Conservation (phyloP, 2,888 invertebrate genomes). For the Bombylius major region DNA sequence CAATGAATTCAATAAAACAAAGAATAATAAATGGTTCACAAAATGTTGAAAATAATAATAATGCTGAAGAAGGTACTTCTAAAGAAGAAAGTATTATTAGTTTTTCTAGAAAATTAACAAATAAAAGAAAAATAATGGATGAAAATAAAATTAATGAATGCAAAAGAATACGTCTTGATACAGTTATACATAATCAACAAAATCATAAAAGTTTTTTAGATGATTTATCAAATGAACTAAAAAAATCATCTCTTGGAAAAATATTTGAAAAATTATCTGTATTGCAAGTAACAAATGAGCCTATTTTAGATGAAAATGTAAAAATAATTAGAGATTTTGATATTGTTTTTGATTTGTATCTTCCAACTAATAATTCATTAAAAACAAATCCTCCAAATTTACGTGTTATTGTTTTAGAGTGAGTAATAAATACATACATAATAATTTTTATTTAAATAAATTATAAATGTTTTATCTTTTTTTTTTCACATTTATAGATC, state of each 20-base stretch:
- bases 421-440: not conserved
- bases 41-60: not conserved
- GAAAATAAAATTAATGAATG: conserved; percentile 4
- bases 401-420: conserved; percentile 23
- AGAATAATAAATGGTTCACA: conserved; percentile 14
- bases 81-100: not conserved
- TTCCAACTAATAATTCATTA: conserved; percentile 25
- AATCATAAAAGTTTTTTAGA: conserved; percentile 22
- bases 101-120: not conserved
- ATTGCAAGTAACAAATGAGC: conserved; percentile 17
- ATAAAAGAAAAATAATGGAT: not conserved
- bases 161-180: not conserved
- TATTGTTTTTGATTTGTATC: conserved; percentile 25
- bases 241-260: conserved; percentile 21
- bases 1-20: conserved; percentile 19
- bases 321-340: conserved; percentile 13
- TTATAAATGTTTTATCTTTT: not conserved
- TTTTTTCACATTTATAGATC: conserved; percentile 1
- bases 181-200: not conserved
- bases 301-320: not conserved
- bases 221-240: conserved; percentile 21
- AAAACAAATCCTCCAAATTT: conserved; percentile 25
- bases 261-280: conserved; percentile 27
- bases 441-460: not conserved
- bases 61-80: not conserved